Evolutionary conservation across 2,113 vertebrate species (phyloP), one percentile per base, ranked within the genome.

Genomic region (Tupaia tana): DNA sequence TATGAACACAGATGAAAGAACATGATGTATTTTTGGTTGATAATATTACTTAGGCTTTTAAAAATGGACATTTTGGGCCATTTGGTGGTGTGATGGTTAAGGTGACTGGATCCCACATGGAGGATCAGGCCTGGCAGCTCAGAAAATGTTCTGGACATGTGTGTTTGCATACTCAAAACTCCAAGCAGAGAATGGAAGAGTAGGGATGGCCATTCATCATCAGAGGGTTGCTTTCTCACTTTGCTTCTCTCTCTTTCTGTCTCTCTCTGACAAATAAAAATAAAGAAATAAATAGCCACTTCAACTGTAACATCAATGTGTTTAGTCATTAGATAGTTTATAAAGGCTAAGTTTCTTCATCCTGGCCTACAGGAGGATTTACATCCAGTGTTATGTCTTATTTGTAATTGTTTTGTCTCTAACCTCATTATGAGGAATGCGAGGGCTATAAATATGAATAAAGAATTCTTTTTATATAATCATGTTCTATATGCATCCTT

Each of bases 381-480:
- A 67, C 59, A 4, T 82, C 7, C 25, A 78, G 19, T 66, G 22
- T 14, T 74, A 0, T 61, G 24, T 9, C 13, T 96, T 82, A 84
- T 54, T 54, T 59, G 0, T 66, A 43, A 86, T 56, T 64, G 29
- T 14, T 92, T 67, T 85, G 16, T 15, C 34, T 31, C 5, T n/a
- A 75, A 52, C 3, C 16, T 16, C 25, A 27, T 25, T 91, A 59
- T 73, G 29, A 63, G 22, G 14, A 52, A 87, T 66, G 24, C 31
- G 12, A 67, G 18, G 16, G 4, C 3, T 74, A 25, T 61, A 22
- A 16, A 27, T 27, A 13, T 75, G 29, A 18, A 19, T 0, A 83
- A 2, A 93, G 8, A 20, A 18, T 0, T 3, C 3, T 79, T 2
- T 52, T 1, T 9, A 15, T 24, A 16, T 1, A 64, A 9, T 18